These are phyloP conservation scores for Sisyra terminalis DNA, from an alignment of 2,888 invertebrate species.

Conservation along the genomic window DNA sequence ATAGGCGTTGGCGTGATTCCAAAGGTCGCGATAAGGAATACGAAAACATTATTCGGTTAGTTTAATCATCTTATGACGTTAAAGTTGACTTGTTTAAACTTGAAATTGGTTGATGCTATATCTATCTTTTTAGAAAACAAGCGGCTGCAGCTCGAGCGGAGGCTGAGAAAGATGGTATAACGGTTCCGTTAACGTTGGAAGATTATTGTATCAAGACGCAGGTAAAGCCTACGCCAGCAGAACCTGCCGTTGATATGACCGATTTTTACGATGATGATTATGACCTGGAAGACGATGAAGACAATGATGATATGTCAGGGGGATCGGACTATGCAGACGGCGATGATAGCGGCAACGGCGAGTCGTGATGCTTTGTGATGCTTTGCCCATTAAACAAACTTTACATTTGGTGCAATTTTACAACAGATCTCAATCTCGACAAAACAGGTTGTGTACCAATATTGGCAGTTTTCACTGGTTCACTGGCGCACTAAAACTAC, in stretches of 20 bases:
- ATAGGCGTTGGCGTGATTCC: slow-evolving; percentile 94
- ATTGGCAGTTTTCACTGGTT: no score
- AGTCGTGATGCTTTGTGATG: slow-evolving; percentile 50
- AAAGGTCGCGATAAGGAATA: slow-evolving; percentile 98
- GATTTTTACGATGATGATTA: slow-evolving; percentile 95
- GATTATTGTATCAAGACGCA: slow-evolving; percentile 95
- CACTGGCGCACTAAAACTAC: no score
- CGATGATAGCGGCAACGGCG: slow-evolving; percentile 84
- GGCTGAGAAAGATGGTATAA: slow-evolving; percentile 92
- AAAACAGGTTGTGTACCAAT: no score
- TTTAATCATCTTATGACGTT: no score
- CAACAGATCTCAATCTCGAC: no score
- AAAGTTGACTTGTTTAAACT: no score
- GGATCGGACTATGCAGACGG: slow-evolving; percentile 65
- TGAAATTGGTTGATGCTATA: neutral
- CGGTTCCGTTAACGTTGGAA: slow-evolving; percentile 92
- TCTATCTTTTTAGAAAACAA: slow-evolving; percentile 60
- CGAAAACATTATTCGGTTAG: slow-evolving; percentile 91
- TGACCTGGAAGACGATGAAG: slow-evolving; percentile 51
- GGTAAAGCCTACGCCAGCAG: slow-evolving; percentile 71
- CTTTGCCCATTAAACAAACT: slow-evolving; percentile 16
- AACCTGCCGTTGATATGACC: slow-evolving; percentile 70
- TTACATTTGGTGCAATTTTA: no score
- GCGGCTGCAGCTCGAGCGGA: slow-evolving; percentile 88
- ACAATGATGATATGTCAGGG: slow-evolving; percentile 46